Percentiles rank a stretch among this genome's conserved stretches.
phyloP scores from a whole-genome alignment of 2,888 invertebrate genomes.

The Pollenia labialis region DNA sequence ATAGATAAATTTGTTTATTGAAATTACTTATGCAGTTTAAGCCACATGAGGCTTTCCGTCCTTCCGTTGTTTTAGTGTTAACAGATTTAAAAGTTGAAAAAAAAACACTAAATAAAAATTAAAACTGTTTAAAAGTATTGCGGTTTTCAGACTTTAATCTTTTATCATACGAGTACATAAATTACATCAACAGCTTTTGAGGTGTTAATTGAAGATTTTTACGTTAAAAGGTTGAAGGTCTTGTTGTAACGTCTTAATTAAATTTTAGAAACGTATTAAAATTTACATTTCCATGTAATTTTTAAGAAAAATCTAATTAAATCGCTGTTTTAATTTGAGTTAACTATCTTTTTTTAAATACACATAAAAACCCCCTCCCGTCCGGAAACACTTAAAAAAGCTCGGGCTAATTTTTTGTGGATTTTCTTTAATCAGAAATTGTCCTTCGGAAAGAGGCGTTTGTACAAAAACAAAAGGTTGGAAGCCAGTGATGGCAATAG shows the following conservation, averaged over 20 bases:
- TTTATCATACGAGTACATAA: neutral
- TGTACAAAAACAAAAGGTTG: no score
- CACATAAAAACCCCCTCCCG: no score
- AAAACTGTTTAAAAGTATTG: neutral
- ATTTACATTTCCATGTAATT: no score
- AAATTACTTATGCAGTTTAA: neutral
- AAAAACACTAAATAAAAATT: neutral
- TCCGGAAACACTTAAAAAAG: no score
- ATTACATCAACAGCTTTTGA: neutral
- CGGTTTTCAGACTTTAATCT: neutral
- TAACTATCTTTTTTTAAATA: neutral
- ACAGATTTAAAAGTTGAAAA: neutral
- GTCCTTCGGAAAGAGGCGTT: no score
- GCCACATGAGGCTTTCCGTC: constrained; percentile 5
- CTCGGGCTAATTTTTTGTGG: no score
- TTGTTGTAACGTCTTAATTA: neutral
- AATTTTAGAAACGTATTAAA: neutral
- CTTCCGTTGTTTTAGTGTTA: neutral
- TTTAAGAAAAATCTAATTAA: no score
- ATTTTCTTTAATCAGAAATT: no score
- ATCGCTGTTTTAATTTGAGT: neutral
- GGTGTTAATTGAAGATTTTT: neutral
- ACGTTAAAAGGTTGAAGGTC: neutral
- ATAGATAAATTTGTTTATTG: constrained; percentile 26
- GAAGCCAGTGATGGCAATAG: no score